Base-by-base conservation (phyloP, 2,113 vertebrate species). In the Octodon degus region DNA sequence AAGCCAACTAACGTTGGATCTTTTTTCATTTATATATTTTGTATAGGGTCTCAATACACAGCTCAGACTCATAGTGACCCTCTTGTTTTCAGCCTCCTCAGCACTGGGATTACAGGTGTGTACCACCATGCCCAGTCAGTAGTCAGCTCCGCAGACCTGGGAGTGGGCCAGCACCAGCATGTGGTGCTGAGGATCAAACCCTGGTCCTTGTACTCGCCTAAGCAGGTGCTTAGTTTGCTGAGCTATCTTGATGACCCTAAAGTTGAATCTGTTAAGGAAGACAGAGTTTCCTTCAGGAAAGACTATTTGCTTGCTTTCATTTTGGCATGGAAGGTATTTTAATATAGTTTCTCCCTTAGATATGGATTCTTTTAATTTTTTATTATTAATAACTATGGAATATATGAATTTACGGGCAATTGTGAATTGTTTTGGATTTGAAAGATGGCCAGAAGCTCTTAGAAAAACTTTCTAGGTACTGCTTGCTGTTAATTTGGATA, bases 341-440 rank as follows among this genome's bases (percentile, higher is more conserved):
- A 62, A 40, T 65, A 4, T 72, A 53, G 70, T 79, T 97, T 89
- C 30, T 80, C 47, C 89, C 68, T 95, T 17, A 92, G 32, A 67
- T 72, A 58, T 8, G 27, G 34, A 10, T 2, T 25, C 13, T 12
- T 90, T 77, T 81, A 85, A 27, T n/a, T 72, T 84, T 76, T 89
- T 43, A 77, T 74, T 89, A 47, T 32, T 24, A 79, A 6, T 77
- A 68, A 62, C 30, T 68, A 7, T n/a, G 65, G 6, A 34, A 43
- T 32, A 79, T 10, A 6, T 53, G 47, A 60, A 72, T 91, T 55
- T 91, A 47, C 70, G 43, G n/a, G 50, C 81, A 88, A 85, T 70
- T 70, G 34, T 32, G 17, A 10, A 53, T 40, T 85, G 22, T n/a
- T 62, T 58, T 82, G 60, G 22, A 47, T 94, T 55, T 87, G 81